These are phyloP conservation scores for Blomia tropicalis DNA, from an alignment of 2,888 invertebrate species.

Conservation along the genomic window DNA sequence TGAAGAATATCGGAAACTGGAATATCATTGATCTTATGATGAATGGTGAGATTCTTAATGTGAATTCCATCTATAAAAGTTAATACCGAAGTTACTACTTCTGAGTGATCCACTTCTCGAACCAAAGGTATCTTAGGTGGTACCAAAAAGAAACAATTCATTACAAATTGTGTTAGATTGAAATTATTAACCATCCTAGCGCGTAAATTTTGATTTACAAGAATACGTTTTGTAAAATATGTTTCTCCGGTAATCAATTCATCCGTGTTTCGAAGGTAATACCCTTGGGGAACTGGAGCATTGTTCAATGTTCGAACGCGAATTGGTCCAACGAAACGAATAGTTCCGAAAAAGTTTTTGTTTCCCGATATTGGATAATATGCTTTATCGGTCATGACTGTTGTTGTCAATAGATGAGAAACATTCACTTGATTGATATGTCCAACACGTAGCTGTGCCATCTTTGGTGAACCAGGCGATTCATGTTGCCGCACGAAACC, in stretches of 20 bases:
- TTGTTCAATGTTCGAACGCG: background rate
- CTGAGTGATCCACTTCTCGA: background rate
- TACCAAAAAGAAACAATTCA: background rate
- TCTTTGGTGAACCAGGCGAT: background rate
- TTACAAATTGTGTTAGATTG: background rate
- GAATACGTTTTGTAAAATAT: background rate
- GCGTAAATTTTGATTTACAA: background rate
- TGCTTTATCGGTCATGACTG: background rate
- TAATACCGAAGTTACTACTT: background rate
- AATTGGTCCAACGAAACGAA: constrained; percentile 9
- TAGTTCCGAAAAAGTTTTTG: constrained; percentile 20
- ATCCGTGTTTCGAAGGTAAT: background rate
- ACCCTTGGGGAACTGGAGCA: background rate
- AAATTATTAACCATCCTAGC: background rate
- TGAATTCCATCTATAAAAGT: background rate
- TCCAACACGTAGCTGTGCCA: background rate
- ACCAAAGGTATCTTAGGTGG: background rate
- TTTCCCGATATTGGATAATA: constrained; percentile 4
- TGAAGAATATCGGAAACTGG: background rate
- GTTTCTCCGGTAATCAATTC: constrained; percentile 1
- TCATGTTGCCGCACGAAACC: constrained; percentile 7
- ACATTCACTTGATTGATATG: constrained; percentile 17
- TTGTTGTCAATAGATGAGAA: constrained; percentile 1
- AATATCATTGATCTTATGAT: background rate
- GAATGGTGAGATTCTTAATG: background rate